Conservation (phyloP, 2,797 vertebrate species). For the Alosa sapidissima region DNA sequence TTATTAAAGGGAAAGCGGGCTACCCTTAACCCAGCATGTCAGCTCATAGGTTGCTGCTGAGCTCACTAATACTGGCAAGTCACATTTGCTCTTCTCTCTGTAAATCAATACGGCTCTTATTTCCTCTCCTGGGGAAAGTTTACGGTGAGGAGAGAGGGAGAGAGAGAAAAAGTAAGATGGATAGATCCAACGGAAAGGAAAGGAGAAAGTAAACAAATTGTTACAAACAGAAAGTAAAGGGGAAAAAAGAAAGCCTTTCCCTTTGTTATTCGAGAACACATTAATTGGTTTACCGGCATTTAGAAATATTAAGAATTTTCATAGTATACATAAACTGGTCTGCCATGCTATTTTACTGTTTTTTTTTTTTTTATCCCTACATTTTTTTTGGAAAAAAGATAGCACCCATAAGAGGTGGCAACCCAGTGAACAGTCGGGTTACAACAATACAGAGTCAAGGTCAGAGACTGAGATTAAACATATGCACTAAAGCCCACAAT, state of each 20-base stretch:
- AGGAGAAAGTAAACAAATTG: not conserved
- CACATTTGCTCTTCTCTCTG: slow-evolving; percentile 62
- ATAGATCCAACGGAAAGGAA: not conserved
- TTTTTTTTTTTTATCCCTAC: not conserved
- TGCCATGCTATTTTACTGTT: not conserved
- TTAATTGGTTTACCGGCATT: not conserved
- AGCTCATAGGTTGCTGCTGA: slow-evolving; percentile 57
- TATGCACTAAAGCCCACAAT: not conserved
- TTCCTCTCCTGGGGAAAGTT: slow-evolving; percentile 19
- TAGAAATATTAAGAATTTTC: not conserved
- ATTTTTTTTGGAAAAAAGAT: not conserved
- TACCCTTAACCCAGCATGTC: slow-evolving; percentile 58
- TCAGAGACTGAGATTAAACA: not conserved
- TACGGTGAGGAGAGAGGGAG: not conserved
- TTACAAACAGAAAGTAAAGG: slow-evolving; percentile 25
- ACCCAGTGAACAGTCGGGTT: not conserved
- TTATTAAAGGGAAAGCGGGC: slow-evolving; percentile 42
- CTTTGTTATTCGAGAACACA: not conserved
- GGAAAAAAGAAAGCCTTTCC: not conserved
- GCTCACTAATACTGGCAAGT: slow-evolving; percentile 63
- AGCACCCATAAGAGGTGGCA: not conserved
- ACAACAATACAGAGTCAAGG: not conserved
- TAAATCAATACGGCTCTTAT: slow-evolving; percentile 64
- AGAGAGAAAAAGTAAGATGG: not conserved
- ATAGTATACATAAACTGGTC: not conserved